Base-by-base conservation (phyloP, 2,888 invertebrate genomes). In the Spodoptera littoralis region DNA sequence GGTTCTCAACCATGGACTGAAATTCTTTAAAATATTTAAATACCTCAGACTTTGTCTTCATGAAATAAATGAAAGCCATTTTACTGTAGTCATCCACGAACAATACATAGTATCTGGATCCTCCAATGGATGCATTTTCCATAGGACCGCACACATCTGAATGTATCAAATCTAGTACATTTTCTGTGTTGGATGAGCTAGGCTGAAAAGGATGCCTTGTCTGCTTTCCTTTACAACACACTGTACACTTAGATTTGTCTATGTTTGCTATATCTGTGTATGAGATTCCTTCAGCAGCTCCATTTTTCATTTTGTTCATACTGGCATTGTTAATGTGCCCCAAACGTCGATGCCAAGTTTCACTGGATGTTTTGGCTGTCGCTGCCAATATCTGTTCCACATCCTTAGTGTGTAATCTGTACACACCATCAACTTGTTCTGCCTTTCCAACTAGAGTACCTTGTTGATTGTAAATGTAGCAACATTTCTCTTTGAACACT, bases 261-360 rank as follows among this genome's bases (percentile, higher is more conserved):
- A 74, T 65, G 50, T 76, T 71, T 42, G 63, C 47, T 48, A 71
- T 77, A 13, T 46, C 61, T 47, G 65, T 60, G 55, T 73, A 60
- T 51, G 54, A 52, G 24, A 73, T n/a, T 24, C 77, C 76, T 45
- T 74, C 24, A 11, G 71, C 77, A 18, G 27, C 27, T 27, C 27
- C 27, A 27, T 27, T 4, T 27, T 27, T 27, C 27, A 27, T 27
- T 4, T 27, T 27, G 4, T 27, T 4, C 76, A 67, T 77, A 58
- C 53, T 73, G 62, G 72, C 77, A 79, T 47, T 73, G 74, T 80
- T 80, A n/a, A 78, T 61, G 62, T 76, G 77, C 42, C 75, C 77
- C 8, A 81, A 44, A 9, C 80, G 62, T 36, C 77, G 41, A 65
- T 81, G 76, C 76, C 78, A 80, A 36, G 65, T 51, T 43, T 74